These are phyloP conservation scores for Dysidea cf. avara DNA, from an alignment of 37 sponge, comb jelly and placozoan genomes.

Conservation along the genomic window DNA sequence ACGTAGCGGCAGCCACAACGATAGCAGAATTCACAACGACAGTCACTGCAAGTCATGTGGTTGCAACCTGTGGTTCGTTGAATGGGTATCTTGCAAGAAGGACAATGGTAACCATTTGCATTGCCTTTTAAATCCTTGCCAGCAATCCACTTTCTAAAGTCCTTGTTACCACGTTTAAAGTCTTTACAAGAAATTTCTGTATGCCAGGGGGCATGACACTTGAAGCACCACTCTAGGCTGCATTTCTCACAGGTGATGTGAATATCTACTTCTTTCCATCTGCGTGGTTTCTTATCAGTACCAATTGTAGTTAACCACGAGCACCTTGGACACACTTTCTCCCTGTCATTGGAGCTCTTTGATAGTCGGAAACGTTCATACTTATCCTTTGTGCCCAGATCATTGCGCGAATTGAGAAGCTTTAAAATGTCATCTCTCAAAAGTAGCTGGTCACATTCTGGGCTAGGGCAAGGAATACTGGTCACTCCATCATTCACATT, in stretches of 20 bases:
- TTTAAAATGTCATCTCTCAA: slow-evolving; percentile 23
- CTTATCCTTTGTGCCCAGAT: slow-evolving; percentile 8
- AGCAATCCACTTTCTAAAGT: slow-evolving; percentile 63
- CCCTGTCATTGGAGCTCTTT: slow-evolving; percentile 7
- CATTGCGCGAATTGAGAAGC: not conserved
- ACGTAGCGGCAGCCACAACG: slow-evolving; percentile 60
- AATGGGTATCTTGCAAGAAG: slow-evolving; percentile 68
- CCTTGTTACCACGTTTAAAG: slow-evolving; percentile 40
- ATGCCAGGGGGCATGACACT: slow-evolving; percentile 91
- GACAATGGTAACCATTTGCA: slow-evolving; percentile 79
- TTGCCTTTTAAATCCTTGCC: not conserved
- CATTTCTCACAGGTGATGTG: slow-evolving; percentile 63
- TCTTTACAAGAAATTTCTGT: slow-evolving; percentile 45
- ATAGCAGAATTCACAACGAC: slow-evolving; percentile 76
- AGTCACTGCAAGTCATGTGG: slow-evolving; percentile 80
- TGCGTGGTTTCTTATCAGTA: slow-evolving; percentile 37
- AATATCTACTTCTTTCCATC: slow-evolving; percentile 29
- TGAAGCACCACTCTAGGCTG: slow-evolving; percentile 70
- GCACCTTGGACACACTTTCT: slow-evolving; percentile 66
- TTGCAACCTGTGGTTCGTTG: slow-evolving; percentile 73
- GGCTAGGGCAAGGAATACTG: slow-evolving; percentile 56
- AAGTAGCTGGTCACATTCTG: slow-evolving; percentile 40
- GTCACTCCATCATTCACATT: slow-evolving; percentile 46
- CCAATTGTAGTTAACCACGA: slow-evolving; percentile 38
- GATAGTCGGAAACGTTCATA: slow-evolving; percentile 31